These are phyloP conservation scores for Thymelicus acteon DNA, from an alignment of 2,888 invertebrate species.

Conservation along the genomic window DNA sequence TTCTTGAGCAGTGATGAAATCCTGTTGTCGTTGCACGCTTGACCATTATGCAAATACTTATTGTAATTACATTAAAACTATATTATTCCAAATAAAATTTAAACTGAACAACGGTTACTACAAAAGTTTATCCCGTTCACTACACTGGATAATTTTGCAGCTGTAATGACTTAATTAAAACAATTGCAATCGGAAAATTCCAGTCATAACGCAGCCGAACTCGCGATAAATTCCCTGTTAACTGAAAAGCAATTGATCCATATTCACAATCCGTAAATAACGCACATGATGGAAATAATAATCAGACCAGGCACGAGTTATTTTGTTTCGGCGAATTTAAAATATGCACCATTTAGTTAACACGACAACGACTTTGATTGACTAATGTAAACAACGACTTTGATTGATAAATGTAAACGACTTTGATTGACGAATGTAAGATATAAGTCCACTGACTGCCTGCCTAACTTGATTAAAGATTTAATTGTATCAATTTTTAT, in stretches of 20 bases:
- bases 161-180: conserved; percentile 32
- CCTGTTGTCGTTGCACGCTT: no score
- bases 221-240: conserved; percentile 24
- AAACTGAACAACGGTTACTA: conserved; percentile 2
- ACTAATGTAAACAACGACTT: not conserved
- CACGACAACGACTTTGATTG: not conserved
- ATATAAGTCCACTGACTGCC: not conserved
- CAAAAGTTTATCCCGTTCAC: conserved; percentile 9
- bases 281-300: conserved; percentile 29
- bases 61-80: not conserved
- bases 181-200: conserved; percentile 18
- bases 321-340: conserved; percentile 15
- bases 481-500: no score
- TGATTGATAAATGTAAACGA: not conserved
- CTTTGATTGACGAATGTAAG: not conserved
- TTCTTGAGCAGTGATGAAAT: no score
- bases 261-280: conserved; percentile 29
- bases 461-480: no score
- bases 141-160: conserved; percentile 17
- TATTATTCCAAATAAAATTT: not conserved
- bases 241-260: conserved; percentile 32
- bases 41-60: no score
- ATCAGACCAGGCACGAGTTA: conserved; percentile 18
- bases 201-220: conserved; percentile 10
- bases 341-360: conserved; percentile 7